These are phyloP conservation scores for Bellardia bayeri DNA, from an alignment of 2,888 invertebrate genomes.

Conservation along the genomic window DNA sequence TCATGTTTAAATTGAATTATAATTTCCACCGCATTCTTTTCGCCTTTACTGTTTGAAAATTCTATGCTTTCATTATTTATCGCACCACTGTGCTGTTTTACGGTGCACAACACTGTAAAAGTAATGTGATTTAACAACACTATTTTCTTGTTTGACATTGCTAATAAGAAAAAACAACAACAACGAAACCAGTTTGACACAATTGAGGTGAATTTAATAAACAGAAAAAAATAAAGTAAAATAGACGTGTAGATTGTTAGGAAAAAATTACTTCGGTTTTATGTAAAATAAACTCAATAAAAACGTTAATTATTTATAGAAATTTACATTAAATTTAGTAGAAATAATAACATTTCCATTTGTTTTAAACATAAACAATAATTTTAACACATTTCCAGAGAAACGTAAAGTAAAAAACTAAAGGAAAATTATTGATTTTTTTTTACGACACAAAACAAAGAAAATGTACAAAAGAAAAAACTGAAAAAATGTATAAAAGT, in stretches of 20 bases:
- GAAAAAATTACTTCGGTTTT: slow-evolving; percentile 24
- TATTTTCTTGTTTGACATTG: slow-evolving; percentile 16
- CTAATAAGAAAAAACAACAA: neutral
- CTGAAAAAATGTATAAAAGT: neutral
- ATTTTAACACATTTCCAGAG: slow-evolving; percentile 2
- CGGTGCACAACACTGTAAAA: slow-evolving; percentile 27
- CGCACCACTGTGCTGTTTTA: neutral
- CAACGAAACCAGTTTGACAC: slow-evolving; percentile 41
- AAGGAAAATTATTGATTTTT: slow-evolving; percentile 69
- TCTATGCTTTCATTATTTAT: neutral
- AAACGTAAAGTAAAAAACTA: slow-evolving; percentile 13
- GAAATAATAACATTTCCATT: neutral
- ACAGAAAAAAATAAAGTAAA: slow-evolving; percentile 29
- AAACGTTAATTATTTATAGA: slow-evolving; percentile 26
- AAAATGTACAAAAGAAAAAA: neutral
- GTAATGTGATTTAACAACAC: slow-evolving; percentile 10
- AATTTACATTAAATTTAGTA: slow-evolving; percentile 14
- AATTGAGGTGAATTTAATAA: slow-evolving; percentile 53
- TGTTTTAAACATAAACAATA: neutral
- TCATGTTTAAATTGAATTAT: too few species aligned
- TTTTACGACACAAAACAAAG: slow-evolving; percentile 35
- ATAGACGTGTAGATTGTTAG: slow-evolving; percentile 50
- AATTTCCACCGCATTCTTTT: too few species aligned
- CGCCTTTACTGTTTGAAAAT: too few species aligned
- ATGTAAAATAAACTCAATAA: slow-evolving; percentile 31